These are phyloP conservation scores for Orthosia cruda DNA, from an alignment of 2,888 invertebrate genomes.

Conservation along the genomic window DNA sequence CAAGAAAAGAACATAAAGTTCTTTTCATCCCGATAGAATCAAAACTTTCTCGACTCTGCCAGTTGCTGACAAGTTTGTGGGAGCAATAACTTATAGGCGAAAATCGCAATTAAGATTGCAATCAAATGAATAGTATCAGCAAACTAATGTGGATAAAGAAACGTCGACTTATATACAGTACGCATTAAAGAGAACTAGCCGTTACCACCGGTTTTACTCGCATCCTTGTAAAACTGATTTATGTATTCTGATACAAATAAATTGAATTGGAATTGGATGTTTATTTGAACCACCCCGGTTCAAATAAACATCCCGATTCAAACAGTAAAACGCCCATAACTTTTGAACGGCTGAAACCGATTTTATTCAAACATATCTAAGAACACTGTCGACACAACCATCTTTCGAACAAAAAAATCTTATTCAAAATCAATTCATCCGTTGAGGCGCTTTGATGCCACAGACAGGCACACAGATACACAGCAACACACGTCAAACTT, in stretches of 20 bases:
- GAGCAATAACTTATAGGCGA: slow-evolving; percentile 20
- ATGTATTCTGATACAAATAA: background rate
- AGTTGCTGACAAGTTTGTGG: slow-evolving; percentile 19
- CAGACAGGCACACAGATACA: too few species aligned
- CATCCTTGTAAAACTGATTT: background rate
- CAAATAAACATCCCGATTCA: too few species aligned
- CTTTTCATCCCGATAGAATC: slow-evolving; percentile 10
- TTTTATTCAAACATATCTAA: too few species aligned
- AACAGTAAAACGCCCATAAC: background rate
- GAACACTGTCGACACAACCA: too few species aligned
- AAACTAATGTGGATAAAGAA: slow-evolving; percentile 4
- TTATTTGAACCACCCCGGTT: too few species aligned
- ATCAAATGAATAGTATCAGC: slow-evolving; percentile 1
- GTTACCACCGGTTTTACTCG: background rate
- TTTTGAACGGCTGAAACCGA: too few species aligned
- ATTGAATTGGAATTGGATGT: too few species aligned
- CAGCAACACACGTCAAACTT: too few species aligned
- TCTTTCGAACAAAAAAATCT: too few species aligned
- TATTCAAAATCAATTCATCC: too few species aligned
- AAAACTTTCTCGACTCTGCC: slow-evolving; percentile 17
- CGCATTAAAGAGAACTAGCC: background rate
- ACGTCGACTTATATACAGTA: background rate
- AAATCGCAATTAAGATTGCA: background rate
- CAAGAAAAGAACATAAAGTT: slow-evolving; percentile 18
- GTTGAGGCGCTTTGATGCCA: too few species aligned